Conservation (phyloP, 2,797 vertebrate genomes). For the Phaenicophaeus curvirostris region DNA sequence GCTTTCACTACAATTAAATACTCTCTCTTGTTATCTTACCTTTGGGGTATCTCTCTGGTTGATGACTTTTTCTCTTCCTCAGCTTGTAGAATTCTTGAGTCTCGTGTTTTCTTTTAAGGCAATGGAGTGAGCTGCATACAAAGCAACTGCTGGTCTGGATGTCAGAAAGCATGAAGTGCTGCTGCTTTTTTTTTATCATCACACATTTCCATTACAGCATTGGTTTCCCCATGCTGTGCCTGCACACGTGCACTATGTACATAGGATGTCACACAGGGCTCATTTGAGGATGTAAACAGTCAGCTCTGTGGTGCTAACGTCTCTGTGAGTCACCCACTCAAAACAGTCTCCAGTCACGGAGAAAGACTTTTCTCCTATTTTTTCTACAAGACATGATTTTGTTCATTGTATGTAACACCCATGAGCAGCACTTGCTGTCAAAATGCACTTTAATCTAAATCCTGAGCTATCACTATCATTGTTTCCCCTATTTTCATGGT, state of each 20-base stretch:
- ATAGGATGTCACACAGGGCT: not conserved
- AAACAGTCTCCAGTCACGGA: not conserved
- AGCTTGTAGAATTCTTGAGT: not conserved
- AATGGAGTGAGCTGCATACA: not conserved
- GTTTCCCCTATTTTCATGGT: not conserved
- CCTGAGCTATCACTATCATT: not conserved
- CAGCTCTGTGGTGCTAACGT: not conserved
- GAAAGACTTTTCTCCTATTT: not conserved
- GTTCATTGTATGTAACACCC: not conserved
- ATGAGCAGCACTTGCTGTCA: not conserved
- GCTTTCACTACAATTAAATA: not conserved
- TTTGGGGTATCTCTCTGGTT: not conserved
- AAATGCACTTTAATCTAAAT: not conserved
- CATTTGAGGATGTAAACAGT: not conserved
- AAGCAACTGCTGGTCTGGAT: not conserved
- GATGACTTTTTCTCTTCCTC: not conserved
- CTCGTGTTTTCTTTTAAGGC: not conserved
- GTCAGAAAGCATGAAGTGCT: not conserved
- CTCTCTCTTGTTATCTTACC: not conserved
- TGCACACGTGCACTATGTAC: not conserved
- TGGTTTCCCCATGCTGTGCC: rapidly evolving
- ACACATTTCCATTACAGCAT: not conserved
- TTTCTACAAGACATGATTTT: not conserved
- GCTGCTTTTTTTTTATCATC: not conserved
- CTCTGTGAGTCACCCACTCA: not conserved